These are phyloP conservation scores for Oceanites oceanicus DNA, from an alignment of 2,113 vertebrate species.

Conservation along the genomic window DNA sequence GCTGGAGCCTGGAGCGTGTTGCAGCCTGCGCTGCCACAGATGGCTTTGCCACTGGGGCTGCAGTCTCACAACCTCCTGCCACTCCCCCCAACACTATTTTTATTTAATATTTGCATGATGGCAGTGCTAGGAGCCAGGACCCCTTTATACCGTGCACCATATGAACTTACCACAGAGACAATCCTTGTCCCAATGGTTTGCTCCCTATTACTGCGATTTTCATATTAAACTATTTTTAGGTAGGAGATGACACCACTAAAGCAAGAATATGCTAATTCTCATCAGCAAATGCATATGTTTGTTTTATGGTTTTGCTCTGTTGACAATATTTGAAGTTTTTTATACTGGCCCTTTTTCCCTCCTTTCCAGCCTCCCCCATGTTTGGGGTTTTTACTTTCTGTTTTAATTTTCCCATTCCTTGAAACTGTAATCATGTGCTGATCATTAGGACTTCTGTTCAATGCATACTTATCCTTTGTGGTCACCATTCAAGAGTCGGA, in stretches of 20 bases:
- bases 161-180: not conserved
- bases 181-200: not conserved
- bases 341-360: not conserved
- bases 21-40: not conserved
- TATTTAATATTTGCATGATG: not conserved
- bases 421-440: not conserved
- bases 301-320: not conserved
- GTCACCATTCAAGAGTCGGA: not conserved
- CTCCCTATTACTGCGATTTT: not conserved
- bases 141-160: not conserved
- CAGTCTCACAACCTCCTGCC: not conserved
- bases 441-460: slow-evolving; percentile 7
- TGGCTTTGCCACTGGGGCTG: not conserved
- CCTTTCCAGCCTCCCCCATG: not conserved
- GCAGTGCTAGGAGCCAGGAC: not conserved
- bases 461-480: slow-evolving; percentile 18
- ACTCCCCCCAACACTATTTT: not conserved
- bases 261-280: not conserved
- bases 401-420: not conserved
- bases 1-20: not conserved
- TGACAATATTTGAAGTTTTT: not conserved
- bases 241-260: not conserved
- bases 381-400: not conserved
- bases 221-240: not conserved
- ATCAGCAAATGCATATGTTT: not conserved